Percentiles rank a stretch among this genome's conserved stretches.
Conservation (phyloP, 2,888 invertebrate genomes). For the Leptopilina myrica region DNA sequence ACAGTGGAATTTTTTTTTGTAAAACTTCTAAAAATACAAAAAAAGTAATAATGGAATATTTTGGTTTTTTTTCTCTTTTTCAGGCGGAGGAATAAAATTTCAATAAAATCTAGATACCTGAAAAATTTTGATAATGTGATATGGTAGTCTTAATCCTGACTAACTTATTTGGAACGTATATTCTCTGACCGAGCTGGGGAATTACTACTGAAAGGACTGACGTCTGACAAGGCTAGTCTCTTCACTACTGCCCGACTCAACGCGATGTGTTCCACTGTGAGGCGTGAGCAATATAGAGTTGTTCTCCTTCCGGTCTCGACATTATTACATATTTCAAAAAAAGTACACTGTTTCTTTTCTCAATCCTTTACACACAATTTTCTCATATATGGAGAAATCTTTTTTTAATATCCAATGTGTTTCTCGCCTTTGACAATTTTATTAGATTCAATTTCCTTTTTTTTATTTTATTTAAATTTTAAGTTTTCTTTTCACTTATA, state of each 20-base stretch:
- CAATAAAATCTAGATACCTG: slow-evolving; percentile 29
- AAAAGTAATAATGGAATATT: no score
- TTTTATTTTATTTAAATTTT: not conserved
- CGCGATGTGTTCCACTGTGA: slow-evolving; percentile 19
- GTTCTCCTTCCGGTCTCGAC: slow-evolving; percentile 12
- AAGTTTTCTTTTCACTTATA: not conserved
- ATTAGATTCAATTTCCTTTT: not conserved
- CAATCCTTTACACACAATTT: not conserved
- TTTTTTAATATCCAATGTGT: not conserved
- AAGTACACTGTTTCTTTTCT: not conserved
- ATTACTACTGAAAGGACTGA: slow-evolving; percentile 34
- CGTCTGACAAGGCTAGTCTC: slow-evolving; percentile 23
- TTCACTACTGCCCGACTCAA: slow-evolving; percentile 38
- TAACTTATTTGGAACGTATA: slow-evolving; percentile 12
- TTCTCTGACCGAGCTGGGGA: not conserved
- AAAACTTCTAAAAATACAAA: not conserved
- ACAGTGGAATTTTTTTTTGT: no score
- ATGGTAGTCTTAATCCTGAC: slow-evolving; percentile 21
- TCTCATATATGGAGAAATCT: not conserved
- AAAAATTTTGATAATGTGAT: slow-evolving; percentile 10
- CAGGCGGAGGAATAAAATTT: not conserved
- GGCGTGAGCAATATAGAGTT: slow-evolving; percentile 16
- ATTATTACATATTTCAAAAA: slow-evolving; percentile 22
- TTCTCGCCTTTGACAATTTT: not conserved
- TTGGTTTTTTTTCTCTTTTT: no score